These are phyloP conservation scores for Scaptomyza caliginosa DNA, from an alignment of 2,888 invertebrate genomes.

Conservation along the genomic window DNA sequence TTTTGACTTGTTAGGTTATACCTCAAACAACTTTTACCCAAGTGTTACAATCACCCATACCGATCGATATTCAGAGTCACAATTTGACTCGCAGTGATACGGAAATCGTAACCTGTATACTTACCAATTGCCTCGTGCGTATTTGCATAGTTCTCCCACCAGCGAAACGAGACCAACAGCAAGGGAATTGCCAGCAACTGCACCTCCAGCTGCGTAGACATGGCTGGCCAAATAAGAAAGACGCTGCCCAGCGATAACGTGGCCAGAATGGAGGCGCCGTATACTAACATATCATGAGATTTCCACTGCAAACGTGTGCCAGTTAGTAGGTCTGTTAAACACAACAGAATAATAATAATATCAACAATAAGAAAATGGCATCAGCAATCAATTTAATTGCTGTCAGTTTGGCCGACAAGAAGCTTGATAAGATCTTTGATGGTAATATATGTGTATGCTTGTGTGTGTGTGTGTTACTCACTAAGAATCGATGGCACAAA, in stretches of 20 bases:
- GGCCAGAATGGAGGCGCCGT: slow-evolving; percentile 84
- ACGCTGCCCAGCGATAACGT: slow-evolving; percentile 88
- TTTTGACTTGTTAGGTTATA: no score
- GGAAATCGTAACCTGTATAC: slow-evolving; percentile 6
- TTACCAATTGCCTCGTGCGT: slow-evolving; percentile 76
- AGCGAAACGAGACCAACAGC: slow-evolving; percentile 89
- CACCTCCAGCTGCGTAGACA: slow-evolving; percentile 84
- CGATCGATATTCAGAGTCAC: neutral
- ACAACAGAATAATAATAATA: slow-evolving; percentile 18
- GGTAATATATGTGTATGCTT: neutral
- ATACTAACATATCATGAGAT: slow-evolving; percentile 59
- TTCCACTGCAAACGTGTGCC: slow-evolving; percentile 71
- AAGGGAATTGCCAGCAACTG: slow-evolving; percentile 88
- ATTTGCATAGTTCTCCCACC: slow-evolving; percentile 93
- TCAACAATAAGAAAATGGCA: slow-evolving; percentile 15
- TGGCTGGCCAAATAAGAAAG: slow-evolving; percentile 88
- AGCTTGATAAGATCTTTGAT: slow-evolving; percentile 55
- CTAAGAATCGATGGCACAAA: slow-evolving; percentile 91
- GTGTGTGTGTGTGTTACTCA: slow-evolving; percentile 80
- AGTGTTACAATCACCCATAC: no score
- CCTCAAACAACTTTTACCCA: no score
- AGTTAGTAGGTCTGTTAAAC: slow-evolving; percentile 72
- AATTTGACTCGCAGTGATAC: no score
- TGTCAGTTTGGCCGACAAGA: slow-evolving; percentile 38
- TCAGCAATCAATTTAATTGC: slow-evolving; percentile 79